Evolutionary conservation across 2,888 invertebrate genomes (phyloP).

Genomic region (Caenorhabditis sulstoni): DNA sequence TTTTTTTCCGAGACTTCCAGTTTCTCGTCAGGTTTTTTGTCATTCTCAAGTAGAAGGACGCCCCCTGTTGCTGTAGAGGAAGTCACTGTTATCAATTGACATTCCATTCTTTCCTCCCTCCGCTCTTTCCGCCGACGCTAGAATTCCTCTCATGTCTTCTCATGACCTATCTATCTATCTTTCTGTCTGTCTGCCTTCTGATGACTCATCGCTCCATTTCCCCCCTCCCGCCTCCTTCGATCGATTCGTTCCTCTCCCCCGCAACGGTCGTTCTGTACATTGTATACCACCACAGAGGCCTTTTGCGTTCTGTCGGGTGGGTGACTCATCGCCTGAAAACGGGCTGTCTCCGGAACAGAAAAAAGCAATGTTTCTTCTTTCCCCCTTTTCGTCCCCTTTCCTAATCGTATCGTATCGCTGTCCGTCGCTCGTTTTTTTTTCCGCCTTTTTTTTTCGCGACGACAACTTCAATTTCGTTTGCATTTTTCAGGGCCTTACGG

Average conservation of each 20-base stretch:
- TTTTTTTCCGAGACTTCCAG: not conserved
- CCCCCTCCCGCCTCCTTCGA: not conserved
- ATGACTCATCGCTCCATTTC: not conserved
- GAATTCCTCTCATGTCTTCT: too few relatives aligned
- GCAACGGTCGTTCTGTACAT: not conserved
- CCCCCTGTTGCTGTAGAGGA: too few relatives aligned
- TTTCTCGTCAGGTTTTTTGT: slow-evolving; percentile 9
- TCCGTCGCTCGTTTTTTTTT: slow-evolving; percentile 1
- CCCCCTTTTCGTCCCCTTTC: not conserved
- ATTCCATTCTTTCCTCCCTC: too few relatives aligned
- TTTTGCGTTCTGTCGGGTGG: too few relatives aligned
- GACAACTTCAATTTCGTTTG: slow-evolving; percentile 14
- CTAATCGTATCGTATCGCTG: slow-evolving; percentile 1
- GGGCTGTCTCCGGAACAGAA: too few relatives aligned
- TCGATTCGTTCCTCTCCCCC: too few relatives aligned
- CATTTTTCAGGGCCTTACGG: slow-evolving; percentile 63
- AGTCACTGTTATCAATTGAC: too few relatives aligned
- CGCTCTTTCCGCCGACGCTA: too few relatives aligned
- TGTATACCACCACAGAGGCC: too few relatives aligned
- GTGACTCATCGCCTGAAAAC: slow-evolving; percentile 16
- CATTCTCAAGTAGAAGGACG: too few relatives aligned
- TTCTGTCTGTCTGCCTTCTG: too few relatives aligned
- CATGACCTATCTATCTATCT: too few relatives aligned
- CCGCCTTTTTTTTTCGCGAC: not conserved
- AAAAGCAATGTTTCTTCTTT: slow-evolving; percentile 2